phyloP scores from a whole-genome alignment of 2,113 vertebrate genomes.

The Eurystomus gularis region DNA sequence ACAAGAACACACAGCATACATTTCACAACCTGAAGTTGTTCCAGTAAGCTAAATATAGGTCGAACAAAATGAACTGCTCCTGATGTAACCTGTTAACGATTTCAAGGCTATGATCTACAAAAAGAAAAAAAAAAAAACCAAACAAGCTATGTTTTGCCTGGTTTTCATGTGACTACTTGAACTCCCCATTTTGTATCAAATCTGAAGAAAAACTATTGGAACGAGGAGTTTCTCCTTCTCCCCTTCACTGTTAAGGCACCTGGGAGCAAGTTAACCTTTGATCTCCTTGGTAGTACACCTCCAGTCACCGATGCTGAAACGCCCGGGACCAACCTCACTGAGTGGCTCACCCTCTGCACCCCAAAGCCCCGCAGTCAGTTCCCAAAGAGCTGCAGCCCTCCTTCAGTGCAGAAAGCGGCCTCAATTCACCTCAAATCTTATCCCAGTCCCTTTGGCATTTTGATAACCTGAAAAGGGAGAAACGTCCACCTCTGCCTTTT shows the following conservation, averaged over 20 bases:
- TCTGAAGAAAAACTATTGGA: background rate
- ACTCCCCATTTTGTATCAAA: background rate
- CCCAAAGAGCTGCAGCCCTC: background rate
- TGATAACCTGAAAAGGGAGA: background rate
- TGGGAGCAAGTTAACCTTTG: background rate
- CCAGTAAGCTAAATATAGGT: conserved; percentile 43
- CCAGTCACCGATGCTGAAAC: background rate
- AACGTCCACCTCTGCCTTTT: background rate
- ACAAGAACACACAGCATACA: conserved; percentile 31
- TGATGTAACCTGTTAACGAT: conserved; percentile 1
- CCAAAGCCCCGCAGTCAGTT: background rate
- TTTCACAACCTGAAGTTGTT: conserved; percentile 67
- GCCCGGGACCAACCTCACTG: background rate
- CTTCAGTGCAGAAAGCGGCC: background rate
- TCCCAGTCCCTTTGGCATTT: background rate
- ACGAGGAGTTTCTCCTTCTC: background rate
- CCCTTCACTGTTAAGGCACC: background rate
- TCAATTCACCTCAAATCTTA: background rate
- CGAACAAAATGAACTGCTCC: background rate
- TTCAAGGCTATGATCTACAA: background rate
- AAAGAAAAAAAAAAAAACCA: background rate
- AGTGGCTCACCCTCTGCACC: background rate
- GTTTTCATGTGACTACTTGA: background rate
- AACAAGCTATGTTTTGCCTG: background rate
- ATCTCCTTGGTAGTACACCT: background rate